Base-by-base conservation (phyloP, 2,888 invertebrate species). In the Gonocerus acuteangulatus region DNA sequence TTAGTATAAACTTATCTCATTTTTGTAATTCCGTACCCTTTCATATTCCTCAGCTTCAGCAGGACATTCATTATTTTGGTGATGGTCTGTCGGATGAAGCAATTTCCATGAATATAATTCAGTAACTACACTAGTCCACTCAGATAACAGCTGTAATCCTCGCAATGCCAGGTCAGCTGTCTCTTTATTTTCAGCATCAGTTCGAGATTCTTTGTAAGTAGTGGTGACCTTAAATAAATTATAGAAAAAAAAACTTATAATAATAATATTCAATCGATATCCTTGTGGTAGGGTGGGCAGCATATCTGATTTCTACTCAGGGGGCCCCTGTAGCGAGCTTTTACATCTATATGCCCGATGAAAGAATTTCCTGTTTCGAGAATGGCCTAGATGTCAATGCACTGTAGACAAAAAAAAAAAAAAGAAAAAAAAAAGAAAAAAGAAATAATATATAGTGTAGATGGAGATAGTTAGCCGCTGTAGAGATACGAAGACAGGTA, bases 71-170 rank as follows among this genome's bases (percentile, higher is more conserved):
- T 91, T 85, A 74, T 95, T 97, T 75, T 89, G 89, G 73, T 94
- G 91, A 73, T 93, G 93, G 77, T 99, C 96, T 0, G 96, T 97
- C 1, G 97, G 97, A 75, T 99, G 95, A 68, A 97, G 79, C 61
- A 99, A 79, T 77, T 99, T 99, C 96, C 97, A 99, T 0, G 95
- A 94, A 75, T 95, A 95, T 61, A 95, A 77, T 76, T 96, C 95
- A 0, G 95, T 95, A 0, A 99, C 91, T 51, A 95, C 91, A 63
- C 90, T 89, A 13, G 95, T 96, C 99, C 97, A 99, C 65, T 93
- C 89, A 0, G 95, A 95, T 2, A 99, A 79, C 58, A 97, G 78
- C 72, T 95, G 95, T 0, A 99, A 78, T 0, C 97, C 97, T 2
- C 91, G 81, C 15, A 99, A 79, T 3, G 95, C 93, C 65, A 99